These are phyloP conservation scores for Piscicola geometra DNA, from an alignment of 2,888 invertebrate genomes.

Conservation along the genomic window DNA sequence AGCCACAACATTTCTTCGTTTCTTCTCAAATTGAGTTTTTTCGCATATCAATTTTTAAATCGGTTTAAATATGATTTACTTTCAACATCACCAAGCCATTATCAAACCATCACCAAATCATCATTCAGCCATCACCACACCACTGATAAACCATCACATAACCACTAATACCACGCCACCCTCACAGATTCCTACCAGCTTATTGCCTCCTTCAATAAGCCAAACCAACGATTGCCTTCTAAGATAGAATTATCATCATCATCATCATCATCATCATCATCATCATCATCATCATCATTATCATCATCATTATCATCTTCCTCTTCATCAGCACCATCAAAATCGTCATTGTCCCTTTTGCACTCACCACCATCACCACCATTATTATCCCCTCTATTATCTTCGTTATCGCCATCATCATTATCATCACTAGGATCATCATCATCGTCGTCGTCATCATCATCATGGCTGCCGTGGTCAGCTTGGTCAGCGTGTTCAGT, in stretches of 20 bases:
- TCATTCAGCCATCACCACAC: no score
- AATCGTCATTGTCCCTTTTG: no score
- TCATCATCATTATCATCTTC: neutral
- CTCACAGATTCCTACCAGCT: neutral
- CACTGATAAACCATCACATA: neutral
- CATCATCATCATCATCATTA: constrained; percentile 11
- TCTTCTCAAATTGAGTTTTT: no score
- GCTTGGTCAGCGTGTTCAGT: constrained; percentile 24
- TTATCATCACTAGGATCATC: neutral
- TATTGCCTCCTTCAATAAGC: neutral
- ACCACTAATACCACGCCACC: no score
- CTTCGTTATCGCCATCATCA: constrained; percentile 23
- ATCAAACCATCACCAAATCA: neutral
- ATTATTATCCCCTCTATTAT: constrained; percentile 28
- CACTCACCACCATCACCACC: neutral
- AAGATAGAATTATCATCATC: neutral
- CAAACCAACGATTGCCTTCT: neutral
- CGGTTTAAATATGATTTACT: no score
- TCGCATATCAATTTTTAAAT: no score
- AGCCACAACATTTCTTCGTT: no score
- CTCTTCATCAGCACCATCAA: no score
- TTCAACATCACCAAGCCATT: no score
- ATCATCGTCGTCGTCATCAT: constrained; percentile 28
- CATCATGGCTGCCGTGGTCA: constrained; percentile 20
- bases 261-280: constrained; percentile 19